Base-by-base conservation (phyloP, 2,113 vertebrate species). In the Nibea coibor region DNA sequence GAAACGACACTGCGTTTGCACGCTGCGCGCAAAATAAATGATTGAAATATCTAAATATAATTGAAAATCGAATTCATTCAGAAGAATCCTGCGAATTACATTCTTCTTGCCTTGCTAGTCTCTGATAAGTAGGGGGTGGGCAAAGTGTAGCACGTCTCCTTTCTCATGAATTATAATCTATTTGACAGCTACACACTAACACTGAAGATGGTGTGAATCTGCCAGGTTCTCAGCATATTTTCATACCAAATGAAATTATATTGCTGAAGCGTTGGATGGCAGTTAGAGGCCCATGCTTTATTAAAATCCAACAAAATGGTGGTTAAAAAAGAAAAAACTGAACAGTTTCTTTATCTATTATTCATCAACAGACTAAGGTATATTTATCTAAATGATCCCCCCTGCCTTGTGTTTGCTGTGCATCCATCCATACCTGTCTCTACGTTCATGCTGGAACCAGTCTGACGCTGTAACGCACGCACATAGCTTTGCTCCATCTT, bases 111-210 rank as follows among this genome's bases (percentile, higher is more conserved):
- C 80, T 69, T 82, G 70, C 81, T 47, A 35, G 65, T 87, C 70
- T 84, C 12, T 74, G 80, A 87, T 84, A 87, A 83, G 72, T 81
- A 61, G 72, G 67, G 71, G 43, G 39, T 45, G 64, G 53, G 83
- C 59, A 77, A 89, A 80, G 67, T 85, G 82, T 85, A 53, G 42
- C 78, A 85, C 88, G 84, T 88, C 68, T 78, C 48, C 68, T 56
- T 76, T 67, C 88, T 87, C 84, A 86, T 91, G 82, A 91, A 90
- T 91, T 91, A 67, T 88, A 87, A 89, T 90, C 73, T 82, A 72
- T 84, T 72, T 90, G 86, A 93, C 90, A 89, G 84, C 79, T 39
- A 66, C 74, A 76, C 80, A 63, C 80, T 47, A 65, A 58, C 68
- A 62, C 51, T 50, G 54, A 75, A 62, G 45, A 79, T 66, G 54